Evolutionary conservation across 2,888 invertebrate species (phyloP).

Genomic region (Diabrotica balteata): DNA sequence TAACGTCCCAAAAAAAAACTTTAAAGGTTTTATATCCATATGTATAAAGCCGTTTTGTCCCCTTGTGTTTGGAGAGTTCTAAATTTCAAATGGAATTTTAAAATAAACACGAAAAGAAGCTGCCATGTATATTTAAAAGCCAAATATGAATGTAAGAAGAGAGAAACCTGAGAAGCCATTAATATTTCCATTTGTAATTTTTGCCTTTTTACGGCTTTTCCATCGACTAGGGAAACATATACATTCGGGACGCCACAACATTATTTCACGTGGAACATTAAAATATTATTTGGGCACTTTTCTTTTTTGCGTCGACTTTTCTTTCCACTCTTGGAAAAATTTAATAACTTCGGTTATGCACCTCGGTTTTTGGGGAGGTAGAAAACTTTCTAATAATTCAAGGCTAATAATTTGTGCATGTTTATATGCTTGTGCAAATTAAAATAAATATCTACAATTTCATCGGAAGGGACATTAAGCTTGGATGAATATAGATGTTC

Average conservation of each 20-base stretch:
- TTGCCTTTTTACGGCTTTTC: conserved; percentile 37
- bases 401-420: too few species aligned
- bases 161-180: conserved; percentile 44
- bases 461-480: too few species aligned
- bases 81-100: conserved; percentile 14
- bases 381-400: too few species aligned
- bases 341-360: conserved; percentile 3
- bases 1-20: too few species aligned
- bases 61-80: neutral
- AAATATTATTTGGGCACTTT: conserved; percentile 37
- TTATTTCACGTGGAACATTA: conserved; percentile 46
- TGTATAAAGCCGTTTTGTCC: conserved; percentile 6
- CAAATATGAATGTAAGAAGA: conserved; percentile 39
- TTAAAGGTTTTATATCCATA: too few species aligned
- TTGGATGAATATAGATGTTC: too few species aligned
- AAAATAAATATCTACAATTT: too few species aligned
- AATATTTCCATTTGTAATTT: conserved; percentile 53
- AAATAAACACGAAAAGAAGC: conserved; percentile 29
- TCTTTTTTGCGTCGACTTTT: neutral
- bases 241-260: conserved; percentile 51
- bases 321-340: conserved; percentile 10
- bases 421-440: too few species aligned
- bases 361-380: too few species aligned
- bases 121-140: conserved; percentile 33
- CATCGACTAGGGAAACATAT: conserved; percentile 43